Evolutionary conservation across 2,113 vertebrate genomes (phyloP).

Genomic region (Pongo abelii): DNA sequence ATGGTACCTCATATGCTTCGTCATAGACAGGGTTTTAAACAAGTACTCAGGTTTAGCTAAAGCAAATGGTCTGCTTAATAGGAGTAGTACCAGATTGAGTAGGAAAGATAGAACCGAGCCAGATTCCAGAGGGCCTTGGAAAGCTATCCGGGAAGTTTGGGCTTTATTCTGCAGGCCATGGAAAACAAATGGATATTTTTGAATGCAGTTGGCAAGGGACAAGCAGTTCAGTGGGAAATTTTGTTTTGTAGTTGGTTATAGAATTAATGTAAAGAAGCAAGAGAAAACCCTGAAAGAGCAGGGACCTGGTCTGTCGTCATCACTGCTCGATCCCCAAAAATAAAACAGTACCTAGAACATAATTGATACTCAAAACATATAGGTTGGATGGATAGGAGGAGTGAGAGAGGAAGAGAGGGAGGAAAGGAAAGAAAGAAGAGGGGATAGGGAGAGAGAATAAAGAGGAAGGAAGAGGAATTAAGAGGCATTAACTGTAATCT

Average conservation of each 20-base stretch:
- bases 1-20: neutral
- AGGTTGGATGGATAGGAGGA: neutral
- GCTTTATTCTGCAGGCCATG: neutral
- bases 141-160: neutral
- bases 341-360: neutral
- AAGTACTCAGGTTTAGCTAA: neutral
- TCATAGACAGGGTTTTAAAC: neutral
- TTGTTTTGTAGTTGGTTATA: neutral
- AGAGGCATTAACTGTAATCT: neutral
- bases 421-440: no score
- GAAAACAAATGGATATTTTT: slow-evolving; percentile 3
- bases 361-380: neutral
- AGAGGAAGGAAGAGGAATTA: neutral
- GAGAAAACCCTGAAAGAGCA: neutral
- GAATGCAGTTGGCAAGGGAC: neutral
- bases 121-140: neutral
- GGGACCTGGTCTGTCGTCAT: neutral
- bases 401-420: neutral
- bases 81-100: neutral
- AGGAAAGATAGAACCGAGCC: neutral
- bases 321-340: neutral
- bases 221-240: neutral
- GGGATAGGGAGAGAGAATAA: neutral
- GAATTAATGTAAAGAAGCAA: neutral
- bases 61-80: neutral